Evolutionary conservation across 1,140 invertebrate genomes (phyloP).

Genomic region (Phthorimaea operculella): DNA sequence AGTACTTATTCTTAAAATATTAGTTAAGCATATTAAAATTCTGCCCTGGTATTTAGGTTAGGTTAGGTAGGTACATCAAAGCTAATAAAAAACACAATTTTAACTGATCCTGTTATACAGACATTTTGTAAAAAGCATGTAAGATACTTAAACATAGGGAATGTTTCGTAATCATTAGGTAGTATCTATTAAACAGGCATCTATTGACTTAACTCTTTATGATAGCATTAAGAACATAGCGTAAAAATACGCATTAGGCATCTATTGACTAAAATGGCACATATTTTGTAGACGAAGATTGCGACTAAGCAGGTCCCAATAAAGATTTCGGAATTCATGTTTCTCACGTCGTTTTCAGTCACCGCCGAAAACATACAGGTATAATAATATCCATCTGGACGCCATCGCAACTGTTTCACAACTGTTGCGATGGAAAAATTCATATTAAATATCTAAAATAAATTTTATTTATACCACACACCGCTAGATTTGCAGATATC

Average conservation of each 20-base stretch:
- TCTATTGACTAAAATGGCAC: conserved; percentile 16
- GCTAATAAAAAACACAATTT: too few species aligned
- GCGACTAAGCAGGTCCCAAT: conserved; percentile 25
- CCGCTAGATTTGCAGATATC: conserved; percentile 41
- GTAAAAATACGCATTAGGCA: conserved; percentile 27
- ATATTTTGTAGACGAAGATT: conserved; percentile 9
- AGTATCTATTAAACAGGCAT: too few species aligned
- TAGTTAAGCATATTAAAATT: too few species aligned
- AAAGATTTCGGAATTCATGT: conserved; percentile 50
- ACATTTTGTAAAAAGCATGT: too few species aligned
- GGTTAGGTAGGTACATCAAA: too few species aligned
- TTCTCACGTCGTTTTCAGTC: conserved; percentile 22
- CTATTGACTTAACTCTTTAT: too few species aligned
- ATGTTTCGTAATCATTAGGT: too few species aligned
- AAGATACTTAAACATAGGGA: too few species aligned
- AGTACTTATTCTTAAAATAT: too few species aligned
- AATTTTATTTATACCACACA: conserved; percentile 31
- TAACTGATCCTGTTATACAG: too few species aligned
- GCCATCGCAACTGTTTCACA: conserved; percentile 1
- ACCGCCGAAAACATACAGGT: conserved; percentile 33
- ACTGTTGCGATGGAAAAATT: too few species aligned
- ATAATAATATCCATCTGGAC: conserved; percentile 12
- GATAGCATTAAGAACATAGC: conserved; percentile 12
- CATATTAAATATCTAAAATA: conserved; percentile 27
- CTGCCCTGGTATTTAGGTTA: too few species aligned